A percentile compares a stretch with the other conserved stretches of the same genome.
phyloP scores from a whole-genome alignment of 2,888 invertebrate genomes.

The Thecocarcelia acutangulata region DNA sequence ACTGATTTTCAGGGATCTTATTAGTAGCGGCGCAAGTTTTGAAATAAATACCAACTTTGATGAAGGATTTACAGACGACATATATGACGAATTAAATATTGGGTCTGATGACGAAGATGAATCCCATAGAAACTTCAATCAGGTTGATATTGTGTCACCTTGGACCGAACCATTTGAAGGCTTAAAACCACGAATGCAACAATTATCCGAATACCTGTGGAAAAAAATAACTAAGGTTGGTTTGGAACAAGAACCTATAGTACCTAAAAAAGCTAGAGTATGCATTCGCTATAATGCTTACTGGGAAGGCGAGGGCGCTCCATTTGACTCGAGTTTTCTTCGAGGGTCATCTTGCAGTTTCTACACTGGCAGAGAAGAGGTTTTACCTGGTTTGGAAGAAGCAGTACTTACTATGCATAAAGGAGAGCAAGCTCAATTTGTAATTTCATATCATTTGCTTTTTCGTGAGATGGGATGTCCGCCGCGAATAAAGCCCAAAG shows the following conservation, averaged over 20 bases:
- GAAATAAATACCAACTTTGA: slow-evolving; percentile 77
- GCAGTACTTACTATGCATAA: slow-evolving; percentile 89
- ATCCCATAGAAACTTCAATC: slow-evolving; percentile 54
- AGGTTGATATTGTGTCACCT: slow-evolving; percentile 74
- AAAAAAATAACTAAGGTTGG: slow-evolving; percentile 76
- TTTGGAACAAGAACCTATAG: slow-evolving; percentile 69
- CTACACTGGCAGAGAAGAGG: slow-evolving; percentile 75
- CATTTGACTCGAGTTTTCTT: slow-evolving; percentile 80
- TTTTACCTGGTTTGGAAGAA: slow-evolving; percentile 86
- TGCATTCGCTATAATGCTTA: slow-evolving; percentile 79
- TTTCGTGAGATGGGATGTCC: slow-evolving; percentile 89
- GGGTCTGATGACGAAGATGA: slow-evolving; percentile 73
- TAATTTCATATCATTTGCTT: slow-evolving; percentile 88
- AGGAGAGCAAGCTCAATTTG: slow-evolving; percentile 90
- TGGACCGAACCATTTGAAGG: slow-evolving; percentile 79
- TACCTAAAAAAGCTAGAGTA: slow-evolving; percentile 77
- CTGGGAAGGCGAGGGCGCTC: slow-evolving; percentile 78
- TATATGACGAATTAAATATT: slow-evolving; percentile 74
- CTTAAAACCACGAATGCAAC: slow-evolving; percentile 75
- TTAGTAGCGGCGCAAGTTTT: slow-evolving; percentile 75
- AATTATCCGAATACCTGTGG: slow-evolving; percentile 74
- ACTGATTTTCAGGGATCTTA: slow-evolving; percentile 72
- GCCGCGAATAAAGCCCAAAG: slow-evolving; percentile 88
- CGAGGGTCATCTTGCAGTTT: slow-evolving; percentile 77
- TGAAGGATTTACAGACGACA: slow-evolving; percentile 71